Conservation (phyloP, 2,113 vertebrate genomes). For the Callospermophilus lateralis region DNA sequence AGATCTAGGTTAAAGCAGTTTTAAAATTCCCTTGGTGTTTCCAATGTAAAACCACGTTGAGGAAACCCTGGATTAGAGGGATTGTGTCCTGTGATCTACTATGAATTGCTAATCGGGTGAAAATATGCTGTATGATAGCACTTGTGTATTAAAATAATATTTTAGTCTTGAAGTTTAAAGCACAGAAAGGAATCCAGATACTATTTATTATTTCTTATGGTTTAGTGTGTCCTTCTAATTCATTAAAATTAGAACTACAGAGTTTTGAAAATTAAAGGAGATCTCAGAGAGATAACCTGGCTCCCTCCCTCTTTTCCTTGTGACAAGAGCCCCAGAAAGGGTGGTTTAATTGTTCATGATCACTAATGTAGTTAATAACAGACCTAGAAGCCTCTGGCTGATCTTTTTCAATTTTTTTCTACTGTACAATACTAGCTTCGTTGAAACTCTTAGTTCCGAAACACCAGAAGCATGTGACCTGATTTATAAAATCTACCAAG, state of each 20-base stretch:
- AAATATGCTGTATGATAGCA: background rate
- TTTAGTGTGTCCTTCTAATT: background rate
- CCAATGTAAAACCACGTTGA: background rate
- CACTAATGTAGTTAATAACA: background rate
- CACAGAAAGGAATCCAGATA: background rate
- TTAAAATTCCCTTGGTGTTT: background rate
- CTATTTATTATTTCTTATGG: background rate
- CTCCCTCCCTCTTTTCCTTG: background rate
- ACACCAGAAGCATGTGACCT: background rate
- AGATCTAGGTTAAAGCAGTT: background rate
- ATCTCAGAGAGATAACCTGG: background rate
- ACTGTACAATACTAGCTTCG: background rate
- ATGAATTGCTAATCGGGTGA: background rate
- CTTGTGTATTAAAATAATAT: background rate
- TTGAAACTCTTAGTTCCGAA: slow-evolving; percentile 26
- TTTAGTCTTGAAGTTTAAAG: background rate
- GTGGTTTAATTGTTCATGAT: background rate
- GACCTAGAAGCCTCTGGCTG: background rate
- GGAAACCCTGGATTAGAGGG: background rate
- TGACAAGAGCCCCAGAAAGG: background rate
- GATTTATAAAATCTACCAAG: slow-evolving; percentile 7
- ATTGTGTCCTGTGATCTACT: background rate
- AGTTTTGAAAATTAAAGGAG: slow-evolving; percentile 8
- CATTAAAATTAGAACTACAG: background rate
- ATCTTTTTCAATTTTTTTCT: background rate